Base-by-base conservation (phyloP, 1,140 invertebrate species). In the Zaprionus davidi region DNA sequence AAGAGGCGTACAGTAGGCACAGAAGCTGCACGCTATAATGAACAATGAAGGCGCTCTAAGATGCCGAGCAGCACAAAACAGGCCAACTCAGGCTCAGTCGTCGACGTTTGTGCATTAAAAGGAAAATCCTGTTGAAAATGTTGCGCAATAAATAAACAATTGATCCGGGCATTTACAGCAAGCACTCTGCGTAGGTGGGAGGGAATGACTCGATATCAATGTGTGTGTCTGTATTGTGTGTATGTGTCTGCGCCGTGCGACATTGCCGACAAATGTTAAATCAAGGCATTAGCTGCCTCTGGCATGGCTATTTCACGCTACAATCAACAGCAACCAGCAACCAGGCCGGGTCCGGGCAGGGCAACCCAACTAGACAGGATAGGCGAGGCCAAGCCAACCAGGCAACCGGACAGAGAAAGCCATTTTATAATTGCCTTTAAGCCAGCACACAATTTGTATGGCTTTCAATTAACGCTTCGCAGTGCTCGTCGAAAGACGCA, bases 391-490 rank as follows among this genome's bases (percentile, higher is more conserved):
- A 20, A 28, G 41, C 20, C 58, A 71, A 66, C n/a, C 56, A 24
- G 41, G 17, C 26, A 59, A 31, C 11, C 36, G 24, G 22, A 46
- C 20, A 46, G 34, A 24, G 13, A 28, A 85, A 82, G 66, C 63
- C 76, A 84, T 84, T 88, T 88, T 90, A 84, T 84, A 88, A 88
- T 88, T 88, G 85, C 78, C 81, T 76, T 80, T 55, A 65, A 81
- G 84, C 71, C 74, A 74, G 26, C n/a, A 55, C 36, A 82, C 85
- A 81, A 84, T 88, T 88, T 88, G 84, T 88, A 88, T 88, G 84
- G 84, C 85, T 90, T 88, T 88, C 85, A 88, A 88, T 88, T 88
- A 88, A 83, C 85, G 84, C 81, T 57, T 46, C 15, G 36, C 67
- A 82, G 26, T 56, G 28, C 59, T 60, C n/a, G 70, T 63, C 20